Conservation (phyloP, 1,140 invertebrate species). For the Calliopsis andreniformis region DNA sequence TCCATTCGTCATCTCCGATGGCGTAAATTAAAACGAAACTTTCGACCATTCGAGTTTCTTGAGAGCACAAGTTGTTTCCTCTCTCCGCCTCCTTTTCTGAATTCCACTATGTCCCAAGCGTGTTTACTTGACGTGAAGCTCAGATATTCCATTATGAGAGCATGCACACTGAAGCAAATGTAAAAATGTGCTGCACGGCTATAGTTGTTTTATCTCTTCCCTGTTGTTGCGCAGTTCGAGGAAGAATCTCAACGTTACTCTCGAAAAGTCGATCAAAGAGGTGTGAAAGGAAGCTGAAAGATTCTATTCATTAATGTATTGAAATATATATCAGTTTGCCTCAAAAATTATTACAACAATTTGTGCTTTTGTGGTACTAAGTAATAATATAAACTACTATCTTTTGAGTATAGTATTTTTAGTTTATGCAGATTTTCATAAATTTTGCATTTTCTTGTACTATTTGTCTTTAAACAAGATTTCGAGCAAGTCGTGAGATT, state of each 20-base stretch:
- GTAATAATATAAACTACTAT: no score
- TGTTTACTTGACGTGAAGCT: conserved; percentile 65
- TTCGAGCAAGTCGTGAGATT: no score
- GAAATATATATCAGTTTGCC: no score
- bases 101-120: conserved; percentile 51
- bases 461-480: no score
- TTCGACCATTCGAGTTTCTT: conserved; percentile 31
- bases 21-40: conserved; percentile 68
- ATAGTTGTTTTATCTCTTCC: conserved; percentile 35
- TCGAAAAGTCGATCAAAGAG: background rate
- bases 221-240: conserved; percentile 27
- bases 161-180: conserved; percentile 57
- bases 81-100: conserved; percentile 28
- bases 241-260: conserved; percentile 42
- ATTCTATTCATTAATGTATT: no score
- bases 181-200: conserved; percentile 57
- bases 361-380: no score
- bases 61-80: background rate
- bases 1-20: background rate
- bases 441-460: no score
- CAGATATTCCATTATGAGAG: conserved; percentile 68
- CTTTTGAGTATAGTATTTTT: no score
- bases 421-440: no score
- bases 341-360: no score
- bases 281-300: no score